phyloP scores from a whole-genome alignment of 2,113 vertebrate species.

The Sinocyclocheilus anshuiensis region DNA sequence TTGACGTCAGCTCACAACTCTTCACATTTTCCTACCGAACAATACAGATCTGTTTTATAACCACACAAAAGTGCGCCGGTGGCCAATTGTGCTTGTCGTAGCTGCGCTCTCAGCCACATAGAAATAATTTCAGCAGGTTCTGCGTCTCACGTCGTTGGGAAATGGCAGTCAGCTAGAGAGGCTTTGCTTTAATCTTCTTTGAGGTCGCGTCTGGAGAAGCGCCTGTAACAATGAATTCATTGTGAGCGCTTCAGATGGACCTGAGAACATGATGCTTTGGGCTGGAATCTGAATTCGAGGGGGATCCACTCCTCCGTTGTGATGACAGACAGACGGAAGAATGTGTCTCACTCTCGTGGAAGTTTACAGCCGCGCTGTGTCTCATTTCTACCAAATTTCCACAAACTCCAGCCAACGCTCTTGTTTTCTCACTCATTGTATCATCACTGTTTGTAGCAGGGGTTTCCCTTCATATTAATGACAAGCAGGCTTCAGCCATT shows the following conservation, averaged over 20 bases:
- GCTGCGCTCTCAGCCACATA: background rate
- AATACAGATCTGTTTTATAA: slow-evolving; percentile 36
- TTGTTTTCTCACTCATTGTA: background rate
- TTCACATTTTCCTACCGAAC: slow-evolving; percentile 20
- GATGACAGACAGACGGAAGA: background rate
- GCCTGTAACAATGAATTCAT: slow-evolving; percentile 2
- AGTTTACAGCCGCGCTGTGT: background rate
- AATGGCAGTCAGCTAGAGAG: background rate
- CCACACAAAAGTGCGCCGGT: background rate
- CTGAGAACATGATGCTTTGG: slow-evolving; percentile 5
- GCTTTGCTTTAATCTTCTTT: background rate
- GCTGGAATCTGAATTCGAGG: background rate
- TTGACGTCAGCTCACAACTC: slow-evolving; percentile 31
- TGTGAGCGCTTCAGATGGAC: background rate
- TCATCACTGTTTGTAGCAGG: background rate
- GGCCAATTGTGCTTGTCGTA: background rate
- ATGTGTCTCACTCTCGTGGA: background rate
- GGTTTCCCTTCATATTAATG: background rate
- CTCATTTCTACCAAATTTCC: background rate
- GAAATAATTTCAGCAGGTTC: background rate
- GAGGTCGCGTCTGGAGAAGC: background rate
- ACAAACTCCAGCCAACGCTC: background rate
- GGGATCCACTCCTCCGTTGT: background rate
- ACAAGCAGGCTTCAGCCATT: background rate
- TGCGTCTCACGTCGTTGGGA: background rate